Percentiles rank a stretch among this genome's conserved stretches.
Evolutionary conservation across 2,888 invertebrate species (phyloP).

Genomic region (Scrobipalpa costella): DNA sequence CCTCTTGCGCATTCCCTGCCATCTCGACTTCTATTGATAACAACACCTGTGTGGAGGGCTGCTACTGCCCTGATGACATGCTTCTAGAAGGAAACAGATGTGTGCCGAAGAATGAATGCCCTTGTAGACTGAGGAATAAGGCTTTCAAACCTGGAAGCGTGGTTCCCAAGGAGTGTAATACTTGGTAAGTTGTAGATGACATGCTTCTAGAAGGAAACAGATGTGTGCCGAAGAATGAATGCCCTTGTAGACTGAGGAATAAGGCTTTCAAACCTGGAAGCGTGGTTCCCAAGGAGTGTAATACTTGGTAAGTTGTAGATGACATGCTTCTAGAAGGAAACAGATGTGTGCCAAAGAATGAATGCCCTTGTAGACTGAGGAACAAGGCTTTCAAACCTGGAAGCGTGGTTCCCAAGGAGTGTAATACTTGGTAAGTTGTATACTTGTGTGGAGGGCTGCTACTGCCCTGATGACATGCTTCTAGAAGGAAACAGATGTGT

Average conservation of each 20-base stretch:
- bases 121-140: constrained; percentile 88
- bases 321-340: constrained; percentile 87
- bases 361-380: constrained; percentile 91
- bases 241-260: constrained; percentile 90
- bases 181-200: constrained; percentile 85
- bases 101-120: constrained; percentile 86
- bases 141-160: constrained; percentile 85
- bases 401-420: constrained; percentile 86
- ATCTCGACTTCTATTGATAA: constrained; percentile 48
- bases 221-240: constrained; percentile 71
- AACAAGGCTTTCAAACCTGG: constrained; percentile 88
- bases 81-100: constrained; percentile 89
- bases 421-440: constrained; percentile 88
- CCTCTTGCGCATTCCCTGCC: constrained; percentile 84
- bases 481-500: constrained; percentile 8
- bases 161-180: constrained; percentile 91
- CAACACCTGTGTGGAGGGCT: constrained; percentile 90
- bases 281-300: constrained; percentile 70
- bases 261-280: constrained; percentile 86
- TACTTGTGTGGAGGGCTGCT: constrained; percentile 90
- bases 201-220: constrained; percentile 49
- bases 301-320: constrained; percentile 40
- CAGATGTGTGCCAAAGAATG: constrained; percentile 85
- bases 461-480: constrained; percentile 87
- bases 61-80: constrained; percentile 91